These are phyloP conservation scores for Brotula barbata DNA, from an alignment of 2,797 vertebrate species.

Conservation along the genomic window DNA sequence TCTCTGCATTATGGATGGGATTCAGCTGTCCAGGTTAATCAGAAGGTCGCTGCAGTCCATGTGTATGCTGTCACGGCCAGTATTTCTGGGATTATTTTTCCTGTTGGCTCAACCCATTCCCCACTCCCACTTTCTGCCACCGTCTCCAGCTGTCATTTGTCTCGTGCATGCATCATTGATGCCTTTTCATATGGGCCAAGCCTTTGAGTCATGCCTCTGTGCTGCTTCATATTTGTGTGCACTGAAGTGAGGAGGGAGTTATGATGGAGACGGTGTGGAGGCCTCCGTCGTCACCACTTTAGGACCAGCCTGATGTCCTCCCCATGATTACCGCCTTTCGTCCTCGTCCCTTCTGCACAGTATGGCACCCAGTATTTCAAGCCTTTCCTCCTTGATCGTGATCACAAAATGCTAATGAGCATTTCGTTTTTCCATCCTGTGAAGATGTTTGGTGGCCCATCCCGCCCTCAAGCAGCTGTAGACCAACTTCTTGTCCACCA, in stretches of 20 bases:
- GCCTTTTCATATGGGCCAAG: conserved; percentile 5
- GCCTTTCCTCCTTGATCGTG: conserved; percentile 44
- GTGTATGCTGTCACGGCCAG: background rate
- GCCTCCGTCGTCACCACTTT: conserved; percentile 31
- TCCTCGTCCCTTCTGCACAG: conserved; percentile 9
- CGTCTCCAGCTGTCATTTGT: conserved; percentile 3
- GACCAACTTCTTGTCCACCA: conserved; percentile 37
- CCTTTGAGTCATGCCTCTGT: conserved; percentile 24
- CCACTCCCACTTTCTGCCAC: background rate
- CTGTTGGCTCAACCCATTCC: background rate
- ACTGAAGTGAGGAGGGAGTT: conserved; percentile 37
- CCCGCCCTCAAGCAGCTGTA: conserved; percentile 22
- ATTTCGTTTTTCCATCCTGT: conserved; percentile 14
- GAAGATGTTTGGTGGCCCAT: conserved; percentile 24
- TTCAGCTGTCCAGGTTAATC: too few species aligned
- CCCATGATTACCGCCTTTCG: background rate
- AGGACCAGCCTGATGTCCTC: conserved; percentile 34
- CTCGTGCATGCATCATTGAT: conserved; percentile 10
- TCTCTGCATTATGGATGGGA: too few species aligned
- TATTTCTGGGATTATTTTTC: background rate
- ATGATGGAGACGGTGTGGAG: conserved; percentile 39
- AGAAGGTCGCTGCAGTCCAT: background rate
- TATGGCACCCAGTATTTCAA: conserved; percentile 33
- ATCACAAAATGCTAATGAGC: conserved; percentile 51
- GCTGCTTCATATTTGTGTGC: conserved; percentile 17